These are phyloP conservation scores for Papilio helenus DNA, from an alignment of 1,140 invertebrate species.

Conservation along the genomic window DNA sequence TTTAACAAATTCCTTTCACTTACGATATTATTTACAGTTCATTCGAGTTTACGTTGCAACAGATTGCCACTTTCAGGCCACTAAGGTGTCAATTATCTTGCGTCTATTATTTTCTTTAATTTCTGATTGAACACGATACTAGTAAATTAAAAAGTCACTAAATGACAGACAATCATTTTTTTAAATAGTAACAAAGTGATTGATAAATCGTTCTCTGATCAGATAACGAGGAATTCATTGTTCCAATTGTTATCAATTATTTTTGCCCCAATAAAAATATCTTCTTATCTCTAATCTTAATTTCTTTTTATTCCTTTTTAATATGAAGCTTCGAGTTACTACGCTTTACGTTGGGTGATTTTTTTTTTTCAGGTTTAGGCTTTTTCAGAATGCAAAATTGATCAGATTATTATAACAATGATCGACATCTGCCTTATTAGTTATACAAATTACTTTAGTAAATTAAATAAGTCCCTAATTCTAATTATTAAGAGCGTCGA, in stretches of 20 bases:
- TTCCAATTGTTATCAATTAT: background rate
- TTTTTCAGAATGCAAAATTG: no score
- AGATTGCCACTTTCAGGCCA: background rate
- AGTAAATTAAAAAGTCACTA: conserved; percentile 8
- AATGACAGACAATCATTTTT: background rate
- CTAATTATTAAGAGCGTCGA: background rate
- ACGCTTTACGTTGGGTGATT: no score
- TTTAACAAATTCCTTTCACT: conserved; percentile 4
- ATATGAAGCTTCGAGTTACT: background rate
- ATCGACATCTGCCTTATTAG: no score
- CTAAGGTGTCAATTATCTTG: background rate
- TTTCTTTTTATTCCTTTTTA: background rate
- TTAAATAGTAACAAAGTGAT: background rate
- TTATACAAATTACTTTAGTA: no score
- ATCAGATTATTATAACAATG: no score
- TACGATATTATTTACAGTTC: background rate
- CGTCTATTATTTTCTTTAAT: background rate
- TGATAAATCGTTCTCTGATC: background rate
- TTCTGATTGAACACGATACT: background rate
- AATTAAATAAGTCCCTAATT: background rate
- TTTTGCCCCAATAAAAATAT: background rate
- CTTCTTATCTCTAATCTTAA: background rate
- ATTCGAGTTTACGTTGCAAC: background rate
- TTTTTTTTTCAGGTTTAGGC: no score
- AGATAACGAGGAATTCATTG: background rate